Evolutionary conservation across 2,113 vertebrate genomes (phyloP), one percentile per base, ranked within the genome.

Genomic region (Herpetotheres cachinnans): DNA sequence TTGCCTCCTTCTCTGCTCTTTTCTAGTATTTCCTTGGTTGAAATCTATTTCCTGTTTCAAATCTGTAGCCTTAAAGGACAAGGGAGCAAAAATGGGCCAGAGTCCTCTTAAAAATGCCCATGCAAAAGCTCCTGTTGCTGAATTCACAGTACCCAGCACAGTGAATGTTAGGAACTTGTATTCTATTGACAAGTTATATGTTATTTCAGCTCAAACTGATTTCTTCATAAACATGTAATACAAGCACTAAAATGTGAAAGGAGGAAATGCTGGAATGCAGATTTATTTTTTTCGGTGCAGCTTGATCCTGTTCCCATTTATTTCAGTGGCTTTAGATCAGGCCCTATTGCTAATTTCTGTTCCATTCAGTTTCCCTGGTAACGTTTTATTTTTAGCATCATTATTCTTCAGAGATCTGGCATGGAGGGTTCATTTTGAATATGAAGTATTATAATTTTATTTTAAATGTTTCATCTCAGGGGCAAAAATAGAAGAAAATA

Each of bases 341-440:
- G 66, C n/a, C 83, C 32, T 83, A 16, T 70, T 19, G 27, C 86
- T 97, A 93, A 94, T 96, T 95, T 95, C 83, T 88, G n/a, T 89
- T 90, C 77, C 49, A 67, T 73, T 91, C 8, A 18, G 92, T 97
- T 96, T 95, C 97, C 97, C 54, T 97, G 93, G 94, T 70, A 97
- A 97, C 81, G 4, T 76, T 95, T 96, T 96, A 97, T 96, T 96
- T 96, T 97, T 97, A 93, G 94, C 67, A 83, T 86, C 74, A 56
- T 95, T 93, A 90, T 77, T 72, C 88, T 95, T 93, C 78, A 85
- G 86, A 94, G 92, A 74, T 87, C 66, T 94, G 78, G 78, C 78
- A 82, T 74, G 55, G 34, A 97, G 46, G 77, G 47, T 82, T 95
- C 90, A 65, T 82, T 95, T 63, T 95, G 49, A 80, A 92, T 76